Percentiles rank a stretch among this genome's conserved stretches.
phyloP scores from a whole-genome alignment of 1,140 invertebrate species.

The Drosophila orena region DNA sequence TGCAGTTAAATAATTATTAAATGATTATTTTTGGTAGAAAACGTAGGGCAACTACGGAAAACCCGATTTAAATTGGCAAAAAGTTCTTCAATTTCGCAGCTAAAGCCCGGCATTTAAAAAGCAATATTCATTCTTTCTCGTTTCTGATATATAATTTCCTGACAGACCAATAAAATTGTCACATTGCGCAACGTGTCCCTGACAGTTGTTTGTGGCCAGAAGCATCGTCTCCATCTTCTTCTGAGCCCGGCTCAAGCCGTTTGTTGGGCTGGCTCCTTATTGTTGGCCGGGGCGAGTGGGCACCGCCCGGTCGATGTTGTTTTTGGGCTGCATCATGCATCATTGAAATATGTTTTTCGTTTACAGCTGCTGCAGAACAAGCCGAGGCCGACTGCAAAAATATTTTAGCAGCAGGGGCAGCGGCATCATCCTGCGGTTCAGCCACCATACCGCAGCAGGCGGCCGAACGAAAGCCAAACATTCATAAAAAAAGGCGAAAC shows the following conservation, averaged over 20 bases:
- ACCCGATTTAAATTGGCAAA: not conserved
- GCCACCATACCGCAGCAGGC: conserved; percentile 65
- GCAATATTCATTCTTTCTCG: conserved; percentile 13
- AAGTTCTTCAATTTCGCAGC: not conserved
- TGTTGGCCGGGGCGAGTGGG: conserved; percentile 19
- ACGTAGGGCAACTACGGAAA: too few relatives aligned
- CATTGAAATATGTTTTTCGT: conserved; percentile 75
- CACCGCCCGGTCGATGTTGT: conserved; percentile 56
- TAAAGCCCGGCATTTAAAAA: not conserved
- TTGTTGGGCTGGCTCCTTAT: conserved; percentile 56
- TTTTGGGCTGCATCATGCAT: conserved; percentile 56
- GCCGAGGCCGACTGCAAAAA: conserved; percentile 51
- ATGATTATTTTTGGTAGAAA: too few relatives aligned
- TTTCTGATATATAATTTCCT: conserved; percentile 36
- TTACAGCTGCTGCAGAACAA: conserved; percentile 42
- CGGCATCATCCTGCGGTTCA: conserved; percentile 42
- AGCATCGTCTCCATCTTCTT: conserved; percentile 33
- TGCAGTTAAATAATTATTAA: too few relatives aligned
- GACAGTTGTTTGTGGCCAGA: conserved; percentile 61
- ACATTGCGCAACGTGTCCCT: conserved; percentile 66
- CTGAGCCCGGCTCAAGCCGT: conserved; percentile 21
- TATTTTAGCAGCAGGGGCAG: conserved; percentile 36
- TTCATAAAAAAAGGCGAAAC: conserved; percentile 23
- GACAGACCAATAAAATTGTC: conserved; percentile 76
- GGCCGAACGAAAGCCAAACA: conserved; percentile 59